Conservation (phyloP, 2,888 invertebrate genomes). For the Cryptus armator region DNA sequence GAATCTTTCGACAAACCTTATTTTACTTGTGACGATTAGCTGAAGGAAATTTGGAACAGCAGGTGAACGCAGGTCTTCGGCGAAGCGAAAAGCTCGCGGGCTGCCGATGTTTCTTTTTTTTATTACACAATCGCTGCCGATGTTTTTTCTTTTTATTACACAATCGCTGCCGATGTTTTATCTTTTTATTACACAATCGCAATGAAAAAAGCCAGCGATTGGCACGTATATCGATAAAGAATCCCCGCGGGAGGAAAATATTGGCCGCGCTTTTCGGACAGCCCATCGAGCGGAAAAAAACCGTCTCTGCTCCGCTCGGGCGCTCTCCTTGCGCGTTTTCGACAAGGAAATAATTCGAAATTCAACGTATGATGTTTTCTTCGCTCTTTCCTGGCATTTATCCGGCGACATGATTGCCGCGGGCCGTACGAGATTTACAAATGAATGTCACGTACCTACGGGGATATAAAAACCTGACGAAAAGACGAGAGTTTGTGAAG, state of each 20-base stretch:
- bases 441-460: conserved; percentile 53
- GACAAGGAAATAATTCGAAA: conserved; percentile 23
- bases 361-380: conserved; percentile 37
- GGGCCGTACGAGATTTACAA: conserved; percentile 66
- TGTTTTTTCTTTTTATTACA: background rate
- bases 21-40: background rate
- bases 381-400: conserved; percentile 33
- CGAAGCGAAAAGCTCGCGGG: background rate
- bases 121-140: too few species aligned
- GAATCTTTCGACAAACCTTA: background rate
- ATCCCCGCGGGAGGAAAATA: conserved; percentile 26
- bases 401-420: conserved; percentile 55
- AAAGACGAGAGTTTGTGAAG: conserved; percentile 7
- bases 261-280: background rate
- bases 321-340: conserved; percentile 3
- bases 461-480: conserved; percentile 33
- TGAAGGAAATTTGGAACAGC: background rate
- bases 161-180: background rate
- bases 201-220: background rate
- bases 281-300: conserved; percentile 29
- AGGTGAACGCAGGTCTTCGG: background rate
- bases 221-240: background rate
- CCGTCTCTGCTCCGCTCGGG: conserved; percentile 35
- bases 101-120: background rate
- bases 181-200: background rate